Evolutionary conservation across 2,113 vertebrate species (phyloP).

Genomic region (Thomomys bottae): DNA sequence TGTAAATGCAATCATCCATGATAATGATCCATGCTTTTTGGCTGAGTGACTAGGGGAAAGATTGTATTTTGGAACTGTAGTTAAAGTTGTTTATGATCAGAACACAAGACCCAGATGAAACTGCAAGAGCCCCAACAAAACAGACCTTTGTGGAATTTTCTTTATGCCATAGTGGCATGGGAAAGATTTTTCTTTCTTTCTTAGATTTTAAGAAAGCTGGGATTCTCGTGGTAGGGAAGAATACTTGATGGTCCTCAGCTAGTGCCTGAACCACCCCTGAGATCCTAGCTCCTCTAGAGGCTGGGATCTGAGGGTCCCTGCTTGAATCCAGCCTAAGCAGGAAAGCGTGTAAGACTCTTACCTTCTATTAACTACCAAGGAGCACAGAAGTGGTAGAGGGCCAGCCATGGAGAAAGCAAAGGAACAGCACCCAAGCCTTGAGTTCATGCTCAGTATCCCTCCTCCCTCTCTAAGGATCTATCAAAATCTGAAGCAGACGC

Average conservation of each 20-base stretch:
- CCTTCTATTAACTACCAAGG: too few relatives aligned
- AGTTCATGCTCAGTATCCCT: too few relatives aligned
- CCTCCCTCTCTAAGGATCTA: too few relatives aligned
- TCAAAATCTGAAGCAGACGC: background rate
- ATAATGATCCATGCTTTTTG: conserved; percentile 7
- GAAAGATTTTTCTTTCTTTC: background rate
- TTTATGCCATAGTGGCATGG: background rate
- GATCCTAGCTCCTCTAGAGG: too few relatives aligned
- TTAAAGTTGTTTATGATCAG: background rate
- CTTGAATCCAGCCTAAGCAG: too few relatives aligned
- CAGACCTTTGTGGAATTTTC: background rate
- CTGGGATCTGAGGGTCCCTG: too few relatives aligned
- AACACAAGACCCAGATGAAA: background rate
- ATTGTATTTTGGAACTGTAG: background rate
- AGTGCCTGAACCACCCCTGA: too few relatives aligned
- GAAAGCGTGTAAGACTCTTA: too few relatives aligned
- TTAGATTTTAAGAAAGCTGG: background rate
- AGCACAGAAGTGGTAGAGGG: too few relatives aligned
- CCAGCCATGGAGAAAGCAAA: too few relatives aligned
- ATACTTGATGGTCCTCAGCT: too few relatives aligned
- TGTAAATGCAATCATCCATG: background rate
- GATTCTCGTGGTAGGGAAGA: background rate
- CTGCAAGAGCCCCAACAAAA: background rate
- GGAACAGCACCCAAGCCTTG: too few relatives aligned
- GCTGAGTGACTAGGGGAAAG: conserved; percentile 1